Evolutionary conservation across 1,140 invertebrate genomes (phyloP).

Genomic region (Zaprionus vittiger): DNA sequence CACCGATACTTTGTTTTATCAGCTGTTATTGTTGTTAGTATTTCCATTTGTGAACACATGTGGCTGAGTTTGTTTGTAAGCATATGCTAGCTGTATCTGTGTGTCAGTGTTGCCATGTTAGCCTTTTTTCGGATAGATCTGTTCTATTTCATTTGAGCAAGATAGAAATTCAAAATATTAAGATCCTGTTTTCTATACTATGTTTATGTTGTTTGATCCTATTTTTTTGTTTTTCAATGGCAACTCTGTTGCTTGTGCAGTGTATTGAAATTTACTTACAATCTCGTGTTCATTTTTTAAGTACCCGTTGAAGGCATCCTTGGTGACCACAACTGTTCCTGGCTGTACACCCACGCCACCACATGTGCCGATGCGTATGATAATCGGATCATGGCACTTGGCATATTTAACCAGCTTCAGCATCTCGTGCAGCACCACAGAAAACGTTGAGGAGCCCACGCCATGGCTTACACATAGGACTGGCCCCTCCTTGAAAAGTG

Average conservation of each 20-base stretch:
- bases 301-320: constrained; percentile 93
- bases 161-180: too few relatives aligned
- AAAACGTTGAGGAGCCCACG: constrained; percentile 95
- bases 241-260: neutral
- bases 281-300: constrained; percentile 89
- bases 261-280: constrained; percentile 84
- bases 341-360: constrained; percentile 94
- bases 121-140: too few relatives aligned
- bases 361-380: constrained; percentile 96
- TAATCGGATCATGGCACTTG: constrained; percentile 92
- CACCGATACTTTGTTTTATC: too few relatives aligned
- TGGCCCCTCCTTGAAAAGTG: constrained; percentile 92
- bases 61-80: too few relatives aligned
- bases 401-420: constrained; percentile 97
- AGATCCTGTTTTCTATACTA: too few relatives aligned
- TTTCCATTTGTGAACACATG: too few relatives aligned
- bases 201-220: too few relatives aligned
- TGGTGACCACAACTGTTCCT: constrained; percentile 94
- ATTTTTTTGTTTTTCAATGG: too few relatives aligned
- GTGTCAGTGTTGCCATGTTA: too few relatives aligned
- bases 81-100: too few relatives aligned
- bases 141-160: too few relatives aligned
- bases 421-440: constrained; percentile 95
- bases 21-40: too few relatives aligned
- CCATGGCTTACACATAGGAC: constrained; percentile 89